A percentile compares a stretch with the other conserved stretches of the same genome.
These are phyloP conservation scores for Brachionus rotundiformis DNA, from an alignment of 1,140 invertebrate species.

Conservation along the genomic window DNA sequence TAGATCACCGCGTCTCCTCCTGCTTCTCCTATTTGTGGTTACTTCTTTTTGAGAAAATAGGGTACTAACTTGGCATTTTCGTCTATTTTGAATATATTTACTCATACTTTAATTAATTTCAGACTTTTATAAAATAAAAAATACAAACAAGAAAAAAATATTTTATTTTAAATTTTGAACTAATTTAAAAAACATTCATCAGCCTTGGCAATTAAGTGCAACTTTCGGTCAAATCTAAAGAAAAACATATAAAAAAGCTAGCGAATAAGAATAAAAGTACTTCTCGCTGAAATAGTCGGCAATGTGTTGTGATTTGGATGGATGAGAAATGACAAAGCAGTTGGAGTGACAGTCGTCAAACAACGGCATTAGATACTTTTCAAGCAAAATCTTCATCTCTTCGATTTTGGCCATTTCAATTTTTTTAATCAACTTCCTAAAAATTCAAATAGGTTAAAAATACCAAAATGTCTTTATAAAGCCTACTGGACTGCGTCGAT, in stretches of 20 bases:
- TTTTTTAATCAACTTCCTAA: constrained; percentile 70
- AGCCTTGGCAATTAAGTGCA: neutral
- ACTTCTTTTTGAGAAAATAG: no score
- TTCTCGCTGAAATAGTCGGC: constrained; percentile 66
- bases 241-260: no score
- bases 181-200: neutral
- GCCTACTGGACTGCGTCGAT: constrained; percentile 72
- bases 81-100: no score
- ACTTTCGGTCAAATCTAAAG: constrained; percentile 16
- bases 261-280: neutral
- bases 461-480: neutral
- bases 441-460: constrained; percentile 47
- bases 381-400: constrained; percentile 71
- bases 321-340: constrained; percentile 74
- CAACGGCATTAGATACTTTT: constrained; percentile 72
- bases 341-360: constrained; percentile 68
- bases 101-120: no score
- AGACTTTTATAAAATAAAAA: no score
- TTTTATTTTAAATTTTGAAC: no score
- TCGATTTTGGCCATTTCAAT: constrained; percentile 71
- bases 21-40: no score
- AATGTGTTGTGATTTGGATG: constrained; percentile 74
- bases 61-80: no score
- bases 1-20: no score
- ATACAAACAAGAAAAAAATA: no score